These are phyloP conservation scores for Caenorhabditis parvicauda DNA, from an alignment of 2,888 invertebrate species.

Conservation along the genomic window DNA sequence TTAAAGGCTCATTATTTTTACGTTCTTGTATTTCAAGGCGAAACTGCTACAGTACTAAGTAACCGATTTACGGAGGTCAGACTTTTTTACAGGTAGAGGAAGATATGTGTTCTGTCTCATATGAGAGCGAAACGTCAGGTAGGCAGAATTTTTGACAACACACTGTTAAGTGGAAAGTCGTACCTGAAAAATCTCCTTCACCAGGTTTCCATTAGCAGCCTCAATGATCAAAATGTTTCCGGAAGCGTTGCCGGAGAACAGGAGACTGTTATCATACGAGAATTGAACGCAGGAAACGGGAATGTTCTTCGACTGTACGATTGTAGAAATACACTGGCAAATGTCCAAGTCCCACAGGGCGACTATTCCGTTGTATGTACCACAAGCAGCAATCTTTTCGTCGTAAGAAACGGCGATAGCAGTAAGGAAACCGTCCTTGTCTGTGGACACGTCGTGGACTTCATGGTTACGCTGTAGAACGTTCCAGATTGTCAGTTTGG, in stretches of 20 bases:
- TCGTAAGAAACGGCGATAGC: constrained; percentile 51
- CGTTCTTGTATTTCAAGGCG: too few species aligned
- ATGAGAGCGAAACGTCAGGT: too few species aligned
- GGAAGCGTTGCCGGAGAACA: constrained; percentile 49
- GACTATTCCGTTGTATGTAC: constrained; percentile 57
- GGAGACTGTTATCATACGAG: constrained; percentile 43
- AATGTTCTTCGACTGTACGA: constrained; percentile 45
- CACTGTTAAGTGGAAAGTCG: too few species aligned
- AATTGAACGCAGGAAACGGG: constrained; percentile 51
- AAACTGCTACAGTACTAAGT: too few species aligned
- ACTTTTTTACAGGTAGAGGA: too few species aligned
- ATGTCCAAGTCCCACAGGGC: constrained; percentile 62
- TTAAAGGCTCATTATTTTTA: too few species aligned
- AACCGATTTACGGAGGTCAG: too few species aligned
- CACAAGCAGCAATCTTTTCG: constrained; percentile 57
- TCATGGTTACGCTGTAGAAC: constrained; percentile 34
- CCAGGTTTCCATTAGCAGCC: constrained; percentile 30
- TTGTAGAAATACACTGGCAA: constrained; percentile 58
- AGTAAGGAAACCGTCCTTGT: constrained; percentile 47
- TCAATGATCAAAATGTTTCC: constrained; percentile 46
- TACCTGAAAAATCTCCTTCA: too few species aligned
- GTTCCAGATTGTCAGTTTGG: constrained; percentile 68
- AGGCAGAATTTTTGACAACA: too few species aligned
- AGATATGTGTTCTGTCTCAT: too few species aligned
- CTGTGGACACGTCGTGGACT: constrained; percentile 30